Base-by-base conservation (phyloP, 1,140 invertebrate species). In the Eumeta japonica region DNA sequence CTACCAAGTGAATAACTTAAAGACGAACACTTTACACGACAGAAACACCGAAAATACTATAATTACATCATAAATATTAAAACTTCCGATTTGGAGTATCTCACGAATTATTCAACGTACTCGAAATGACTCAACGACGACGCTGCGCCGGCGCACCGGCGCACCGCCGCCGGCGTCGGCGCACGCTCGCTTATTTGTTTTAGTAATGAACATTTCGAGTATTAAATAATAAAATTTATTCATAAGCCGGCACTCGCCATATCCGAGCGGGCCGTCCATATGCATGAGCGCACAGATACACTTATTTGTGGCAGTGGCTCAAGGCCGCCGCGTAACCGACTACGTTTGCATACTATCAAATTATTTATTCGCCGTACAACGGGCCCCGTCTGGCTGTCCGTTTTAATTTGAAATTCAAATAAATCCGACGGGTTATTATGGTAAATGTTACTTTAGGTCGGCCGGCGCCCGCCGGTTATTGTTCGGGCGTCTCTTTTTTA, bases 161-260 rank as follows among this genome's bases (percentile, higher is more conserved):
- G 13, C 7, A 12, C 28, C 5, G 10, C 28, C 28, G 5, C 5
- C 12, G 12, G 28, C 13, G 13, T 12, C 12, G 12, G 5, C 16
- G 12, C 34, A 4, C 16, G 3, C 45, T 46, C 62, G 62, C 62
- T 55, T 73, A 67, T 73, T 73, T 73, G 68, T 73, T 73, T 73
- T 73, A 68, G 68, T 73, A 73, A 73, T 71, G 62, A 73, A 73
- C 66, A 65, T 65, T 59, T 59, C 55, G 62, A 60, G 61, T 73
- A 68, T 73, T 70, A 70, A 73, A 71, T 71, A 71, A 73, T 70
- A 71, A 73, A 73, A 66, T 74, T 61, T 70, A 74, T 71, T 74
- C 66, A 74, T 70, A 70, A 70, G 58, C 58, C 56, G 53, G 53
- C 63, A 67, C 66, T 68, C 68, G 66, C 60, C 63, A 67, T 67